A percentile compares a stretch with the other conserved stretches of the same genome.
Evolutionary conservation across 2,113 vertebrate species (phyloP).

Genomic region (Myanophis thanlyinensis): DNA sequence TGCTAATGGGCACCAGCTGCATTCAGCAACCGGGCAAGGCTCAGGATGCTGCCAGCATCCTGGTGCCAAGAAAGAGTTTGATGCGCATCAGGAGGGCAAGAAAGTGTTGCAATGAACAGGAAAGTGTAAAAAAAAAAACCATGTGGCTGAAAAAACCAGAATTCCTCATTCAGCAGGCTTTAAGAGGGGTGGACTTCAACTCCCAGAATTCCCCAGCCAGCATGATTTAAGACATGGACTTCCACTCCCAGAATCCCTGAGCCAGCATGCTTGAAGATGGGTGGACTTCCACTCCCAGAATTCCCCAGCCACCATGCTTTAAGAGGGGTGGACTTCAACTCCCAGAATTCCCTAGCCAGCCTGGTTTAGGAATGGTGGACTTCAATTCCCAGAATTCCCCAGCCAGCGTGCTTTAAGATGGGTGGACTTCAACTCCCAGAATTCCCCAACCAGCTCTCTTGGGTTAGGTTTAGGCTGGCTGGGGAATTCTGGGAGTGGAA

Average conservation of each 20-base stretch:
- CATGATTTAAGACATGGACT: no score
- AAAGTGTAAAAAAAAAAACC: background rate
- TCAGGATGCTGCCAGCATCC: background rate
- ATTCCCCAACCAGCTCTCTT: no score
- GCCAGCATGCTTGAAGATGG: no score
- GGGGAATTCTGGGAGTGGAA: background rate
- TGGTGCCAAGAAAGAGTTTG: background rate
- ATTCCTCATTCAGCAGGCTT: background rate
- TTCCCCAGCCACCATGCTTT: background rate
- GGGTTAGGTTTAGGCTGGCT: no score
- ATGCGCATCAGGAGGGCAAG: background rate
- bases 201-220: background rate
- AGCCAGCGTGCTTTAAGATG: no score
- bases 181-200: no score
- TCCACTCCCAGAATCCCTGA: no score
- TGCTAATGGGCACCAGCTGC: background rate
- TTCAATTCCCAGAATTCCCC: no score
- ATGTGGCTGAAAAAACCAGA: background rate
- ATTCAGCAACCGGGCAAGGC: background rate
- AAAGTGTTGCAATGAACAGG: background rate
- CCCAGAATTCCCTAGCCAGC: background rate
- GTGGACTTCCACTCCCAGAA: background rate
- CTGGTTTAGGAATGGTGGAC: no score
- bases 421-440: no score
- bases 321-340: fast-evolving